Conservation (phyloP, 1,140 invertebrate species). For the Drosophila azteca region DNA sequence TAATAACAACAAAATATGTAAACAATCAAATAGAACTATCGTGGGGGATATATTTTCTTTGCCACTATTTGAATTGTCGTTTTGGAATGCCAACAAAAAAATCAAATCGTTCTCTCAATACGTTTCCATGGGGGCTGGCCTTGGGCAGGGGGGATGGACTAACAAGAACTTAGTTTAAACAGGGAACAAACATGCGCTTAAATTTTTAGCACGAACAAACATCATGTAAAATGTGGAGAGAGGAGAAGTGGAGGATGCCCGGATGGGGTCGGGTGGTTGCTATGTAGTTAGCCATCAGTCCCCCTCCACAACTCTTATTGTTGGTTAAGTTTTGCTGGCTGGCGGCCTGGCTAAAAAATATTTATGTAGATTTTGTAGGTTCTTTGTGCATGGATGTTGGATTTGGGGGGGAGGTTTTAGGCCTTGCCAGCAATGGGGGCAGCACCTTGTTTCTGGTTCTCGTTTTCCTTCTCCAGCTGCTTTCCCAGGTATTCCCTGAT, state of each 20-base stretch:
- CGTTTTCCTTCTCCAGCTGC: slow-evolving; percentile 94
- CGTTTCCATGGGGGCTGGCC: slow-evolving; percentile 32
- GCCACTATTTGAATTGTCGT: slow-evolving; percentile 26
- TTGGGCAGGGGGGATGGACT: slow-evolving; percentile 29
- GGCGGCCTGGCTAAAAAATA: slow-evolving; percentile 59
- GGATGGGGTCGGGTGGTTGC: slow-evolving; percentile 6
- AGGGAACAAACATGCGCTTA: slow-evolving; percentile 69
- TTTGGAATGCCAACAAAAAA: slow-evolving; percentile 76
- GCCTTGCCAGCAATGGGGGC: slow-evolving; percentile 81
- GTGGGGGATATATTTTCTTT: slow-evolving; percentile 37
- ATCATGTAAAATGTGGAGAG: slow-evolving; percentile 48
- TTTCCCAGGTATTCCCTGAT: slow-evolving; percentile 97
- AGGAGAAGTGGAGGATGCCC: slow-evolving; percentile 25
- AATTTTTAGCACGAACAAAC: slow-evolving; percentile 65
- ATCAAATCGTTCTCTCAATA: slow-evolving; percentile 52
- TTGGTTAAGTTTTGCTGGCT: slow-evolving; percentile 61
- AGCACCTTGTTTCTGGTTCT: slow-evolving; percentile 75
- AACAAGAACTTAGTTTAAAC: slow-evolving; percentile 69
- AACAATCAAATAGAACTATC: slow-evolving; percentile 59
- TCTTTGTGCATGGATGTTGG: slow-evolving; percentile 63
- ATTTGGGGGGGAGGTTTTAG: slow-evolving; percentile 49
- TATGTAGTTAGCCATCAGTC: slow-evolving; percentile 1
- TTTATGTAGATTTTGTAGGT: slow-evolving; percentile 17
- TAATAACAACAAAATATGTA: slow-evolving; percentile 66
- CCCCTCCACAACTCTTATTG: slow-evolving; percentile 61